Percentiles rank a stretch among this genome's conserved stretches.
phyloP scores from a whole-genome alignment of 23 tunicate species.

The Pegea sp. region DNA sequence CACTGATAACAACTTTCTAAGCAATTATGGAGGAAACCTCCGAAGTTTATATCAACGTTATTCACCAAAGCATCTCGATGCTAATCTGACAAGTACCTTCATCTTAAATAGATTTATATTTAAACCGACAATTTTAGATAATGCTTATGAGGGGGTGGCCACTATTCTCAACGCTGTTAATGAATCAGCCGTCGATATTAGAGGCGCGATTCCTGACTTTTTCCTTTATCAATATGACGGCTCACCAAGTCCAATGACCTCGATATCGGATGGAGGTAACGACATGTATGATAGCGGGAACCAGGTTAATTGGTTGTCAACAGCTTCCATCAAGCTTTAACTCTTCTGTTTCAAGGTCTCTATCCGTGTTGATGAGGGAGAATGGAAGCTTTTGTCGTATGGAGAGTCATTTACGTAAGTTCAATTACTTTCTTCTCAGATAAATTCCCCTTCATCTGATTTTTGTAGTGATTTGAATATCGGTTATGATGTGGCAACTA shows the following conservation, averaged over 20 bases:
- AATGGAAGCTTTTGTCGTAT: not conserved
- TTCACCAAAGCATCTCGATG: slow-evolving; percentile 15
- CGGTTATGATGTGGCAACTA: slow-evolving; percentile 29
- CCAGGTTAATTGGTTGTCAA: slow-evolving; percentile 15
- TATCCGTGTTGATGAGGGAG: not conserved
- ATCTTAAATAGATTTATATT: not conserved
- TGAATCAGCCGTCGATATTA: slow-evolving; percentile 11
- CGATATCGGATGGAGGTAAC: slow-evolving; percentile 47
- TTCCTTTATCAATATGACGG: slow-evolving; percentile 33
- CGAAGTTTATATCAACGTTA: slow-evolving; percentile 46
- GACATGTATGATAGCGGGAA: slow-evolving; percentile 51
- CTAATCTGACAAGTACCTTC: slow-evolving; percentile 13
- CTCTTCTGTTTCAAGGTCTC: not conserved
- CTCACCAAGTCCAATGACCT: slow-evolving; percentile 6
- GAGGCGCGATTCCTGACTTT: slow-evolving; percentile 16
- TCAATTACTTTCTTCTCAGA: too few species aligned
- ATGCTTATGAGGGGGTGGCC: slow-evolving; percentile 40
- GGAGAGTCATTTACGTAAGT: too few species aligned
- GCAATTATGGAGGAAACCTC: slow-evolving; percentile 48
- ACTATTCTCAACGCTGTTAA: slow-evolving; percentile 23
- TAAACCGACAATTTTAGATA: slow-evolving; percentile 1
- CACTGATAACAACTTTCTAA: slow-evolving; percentile 49
- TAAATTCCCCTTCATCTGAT: too few species aligned
- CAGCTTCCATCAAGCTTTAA: too few species aligned
- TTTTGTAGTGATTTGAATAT: slow-evolving; percentile 19